Percentiles rank a stretch among this genome's conserved stretches.
phyloP scores from a whole-genome alignment of 2,888 invertebrate genomes.

The Coelogynopora nodosa region DNA sequence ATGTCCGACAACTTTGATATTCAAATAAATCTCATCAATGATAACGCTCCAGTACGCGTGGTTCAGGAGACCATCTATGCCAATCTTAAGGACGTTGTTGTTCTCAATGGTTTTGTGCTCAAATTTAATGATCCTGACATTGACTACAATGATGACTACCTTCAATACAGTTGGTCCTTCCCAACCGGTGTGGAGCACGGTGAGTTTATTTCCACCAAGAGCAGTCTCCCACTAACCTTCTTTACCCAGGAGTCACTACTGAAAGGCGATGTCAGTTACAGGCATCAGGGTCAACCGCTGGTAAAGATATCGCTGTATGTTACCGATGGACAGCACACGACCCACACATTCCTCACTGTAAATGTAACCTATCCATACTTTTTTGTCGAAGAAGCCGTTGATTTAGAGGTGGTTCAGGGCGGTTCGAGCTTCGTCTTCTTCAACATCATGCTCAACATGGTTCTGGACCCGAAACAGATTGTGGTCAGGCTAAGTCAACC shows the following conservation, averaged over 20 bases:
- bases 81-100: slow-evolving; percentile 10
- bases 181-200: background rate
- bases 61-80: slow-evolving; percentile 25
- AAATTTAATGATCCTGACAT: slow-evolving; percentile 28
- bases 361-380: slow-evolving; percentile 5
- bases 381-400: background rate
- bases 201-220: background rate
- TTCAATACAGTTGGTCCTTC: slow-evolving; percentile 15
- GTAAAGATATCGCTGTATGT: background rate
- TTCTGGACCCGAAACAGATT: background rate
- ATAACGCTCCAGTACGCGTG: slow-evolving; percentile 29
- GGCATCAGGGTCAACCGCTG: background rate
- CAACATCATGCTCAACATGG: slow-evolving; percentile 13
- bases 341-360: background rate
- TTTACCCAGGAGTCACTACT: background rate
- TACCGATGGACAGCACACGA: background rate
- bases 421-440: background rate
- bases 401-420: background rate
- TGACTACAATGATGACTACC: background rate
- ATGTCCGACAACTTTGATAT: slow-evolving; percentile 29
- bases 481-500: background rate
- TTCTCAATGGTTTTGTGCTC: slow-evolving; percentile 23
- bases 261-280: background rate
- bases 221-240: background rate
- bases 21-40: slow-evolving; percentile 35